Percentiles rank a stretch among this genome's conserved stretches.
Evolutionary conservation across 2,888 invertebrate species (phyloP).

Genomic region (Latheticus oryzae): DNA sequence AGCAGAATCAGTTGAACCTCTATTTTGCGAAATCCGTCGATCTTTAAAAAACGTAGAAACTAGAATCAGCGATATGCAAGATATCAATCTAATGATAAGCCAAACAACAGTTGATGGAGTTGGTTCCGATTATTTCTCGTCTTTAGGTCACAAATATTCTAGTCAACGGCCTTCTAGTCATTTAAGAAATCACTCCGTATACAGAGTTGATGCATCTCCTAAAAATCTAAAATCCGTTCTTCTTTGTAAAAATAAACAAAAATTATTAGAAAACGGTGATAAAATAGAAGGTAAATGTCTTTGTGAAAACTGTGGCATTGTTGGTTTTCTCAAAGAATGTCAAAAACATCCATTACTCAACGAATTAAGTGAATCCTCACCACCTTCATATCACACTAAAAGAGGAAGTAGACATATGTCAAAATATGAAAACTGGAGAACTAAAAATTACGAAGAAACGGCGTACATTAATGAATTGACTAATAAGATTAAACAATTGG

Average conservation of each 20-base stretch:
- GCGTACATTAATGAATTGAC: conserved; percentile 46
- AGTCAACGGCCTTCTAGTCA: not conserved
- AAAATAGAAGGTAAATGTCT: conserved; percentile 58
- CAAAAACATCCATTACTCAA: conserved; percentile 60
- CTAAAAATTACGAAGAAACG: not conserved
- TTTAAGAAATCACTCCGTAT: conserved; percentile 52
- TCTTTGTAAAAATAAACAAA: conserved; percentile 54
- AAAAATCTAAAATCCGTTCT: conserved; percentile 55
- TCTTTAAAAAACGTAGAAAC: conserved; percentile 45
- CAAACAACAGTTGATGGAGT: conserved; percentile 40
- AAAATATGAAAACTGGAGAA: not conserved
- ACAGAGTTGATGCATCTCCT: conserved; percentile 55
- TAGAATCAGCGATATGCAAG: conserved; percentile 39
- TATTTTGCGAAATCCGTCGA: conserved; percentile 40
- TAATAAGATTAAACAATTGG: conserved; percentile 55
- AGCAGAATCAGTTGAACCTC: conserved; percentile 29
- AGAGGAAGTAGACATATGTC: not conserved
- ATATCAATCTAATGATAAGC: conserved; percentile 40
- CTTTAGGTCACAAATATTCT: conserved; percentile 3
- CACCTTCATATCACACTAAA: conserved; percentile 7
- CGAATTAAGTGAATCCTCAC: conserved; percentile 37
- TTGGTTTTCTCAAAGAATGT: conserved; percentile 60
- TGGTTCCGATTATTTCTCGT: conserved; percentile 27
- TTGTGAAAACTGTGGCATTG: conserved; percentile 62
- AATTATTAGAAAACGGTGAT: conserved; percentile 34